These are phyloP conservation scores for Chironomus riparius DNA, from an alignment of 2,888 invertebrate genomes.

Conservation along the genomic window DNA sequence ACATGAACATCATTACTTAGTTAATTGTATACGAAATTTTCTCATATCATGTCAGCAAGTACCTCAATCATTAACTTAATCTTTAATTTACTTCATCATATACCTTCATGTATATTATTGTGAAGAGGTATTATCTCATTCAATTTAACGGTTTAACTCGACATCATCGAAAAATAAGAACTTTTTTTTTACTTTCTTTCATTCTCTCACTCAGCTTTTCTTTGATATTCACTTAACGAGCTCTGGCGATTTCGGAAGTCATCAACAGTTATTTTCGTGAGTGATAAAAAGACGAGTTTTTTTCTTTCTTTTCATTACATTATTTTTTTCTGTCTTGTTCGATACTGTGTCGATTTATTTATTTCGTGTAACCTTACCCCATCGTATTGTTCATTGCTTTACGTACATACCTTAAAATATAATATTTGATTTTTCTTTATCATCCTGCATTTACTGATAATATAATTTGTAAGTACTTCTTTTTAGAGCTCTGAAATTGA, in stretches of 20 bases:
- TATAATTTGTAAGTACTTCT: no score
- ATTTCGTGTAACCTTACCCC: neutral
- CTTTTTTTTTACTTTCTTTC: neutral
- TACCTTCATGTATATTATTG: neutral
- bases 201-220: neutral
- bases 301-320: neutral
- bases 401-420: no score
- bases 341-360: constrained; percentile 5
- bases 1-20: neutral
- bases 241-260: neutral
- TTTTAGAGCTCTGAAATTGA: no score
- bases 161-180: neutral
- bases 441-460: no score
- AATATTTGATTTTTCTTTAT: neutral
- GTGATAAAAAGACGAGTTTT: constrained; percentile 12
- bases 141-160: constrained; percentile 16
- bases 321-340: neutral
- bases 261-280: constrained; percentile 5
- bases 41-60: neutral
- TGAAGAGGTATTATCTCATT: neutral
- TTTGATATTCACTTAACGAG: constrained; percentile 9
- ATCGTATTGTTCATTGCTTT: neutral
- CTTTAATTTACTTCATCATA: neutral
- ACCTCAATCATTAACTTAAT: neutral
- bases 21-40: neutral